Conservation (phyloP, 2,113 vertebrate species). For the Clupea harengus region DNA sequence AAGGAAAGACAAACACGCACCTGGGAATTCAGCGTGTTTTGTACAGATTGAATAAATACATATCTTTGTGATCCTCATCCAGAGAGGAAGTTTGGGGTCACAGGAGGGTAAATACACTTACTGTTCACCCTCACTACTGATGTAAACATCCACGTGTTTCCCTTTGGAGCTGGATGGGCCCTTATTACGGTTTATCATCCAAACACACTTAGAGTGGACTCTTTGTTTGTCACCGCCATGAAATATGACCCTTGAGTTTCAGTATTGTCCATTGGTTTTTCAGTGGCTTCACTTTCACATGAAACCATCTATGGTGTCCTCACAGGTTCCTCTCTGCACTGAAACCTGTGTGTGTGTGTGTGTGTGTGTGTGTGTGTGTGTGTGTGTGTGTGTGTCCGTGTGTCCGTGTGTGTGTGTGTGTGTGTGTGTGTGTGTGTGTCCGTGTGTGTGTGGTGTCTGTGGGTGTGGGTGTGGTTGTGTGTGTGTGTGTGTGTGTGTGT, state of each 20-base stretch:
- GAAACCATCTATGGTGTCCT: not conserved
- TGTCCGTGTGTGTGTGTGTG: not conserved
- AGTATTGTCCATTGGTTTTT: not conserved
- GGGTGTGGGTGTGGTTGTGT: conserved; percentile 26
- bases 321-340: not conserved
- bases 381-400: conserved; percentile 38
- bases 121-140: no score
- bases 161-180: no score
- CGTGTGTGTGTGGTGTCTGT: conserved; percentile 6
- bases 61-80: not conserved
- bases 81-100: not conserved
- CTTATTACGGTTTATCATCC: not conserved
- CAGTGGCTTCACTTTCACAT: not conserved
- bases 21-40: not conserved
- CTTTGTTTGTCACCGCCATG: not conserved
- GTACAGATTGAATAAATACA: not conserved
- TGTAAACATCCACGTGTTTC: no score
- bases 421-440: not conserved
- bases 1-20: not conserved
- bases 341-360: not conserved
- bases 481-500: not conserved
- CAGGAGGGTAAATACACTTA: no score
- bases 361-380: conserved; percentile 30
- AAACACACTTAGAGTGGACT: not conserved
- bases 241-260: not conserved